A percentile compares a stretch with the other conserved stretches of the same genome.
These are phyloP conservation scores for Antechinus flavipes DNA, from an alignment of 2,113 vertebrate species.

Conservation along the genomic window DNA sequence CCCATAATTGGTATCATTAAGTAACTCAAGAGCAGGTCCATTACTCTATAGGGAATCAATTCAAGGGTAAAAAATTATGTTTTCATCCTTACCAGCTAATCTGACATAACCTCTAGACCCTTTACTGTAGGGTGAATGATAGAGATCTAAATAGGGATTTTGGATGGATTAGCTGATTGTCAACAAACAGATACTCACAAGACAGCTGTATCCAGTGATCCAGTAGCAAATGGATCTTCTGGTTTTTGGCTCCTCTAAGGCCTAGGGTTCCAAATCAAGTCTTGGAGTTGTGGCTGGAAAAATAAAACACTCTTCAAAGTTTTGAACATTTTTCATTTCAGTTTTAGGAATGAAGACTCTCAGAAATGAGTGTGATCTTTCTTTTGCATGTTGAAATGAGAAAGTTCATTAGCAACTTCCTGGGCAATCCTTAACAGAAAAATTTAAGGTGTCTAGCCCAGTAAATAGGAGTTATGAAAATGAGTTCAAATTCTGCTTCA, in stretches of 20 bases:
- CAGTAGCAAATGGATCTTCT: rapidly evolving
- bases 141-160: neutral
- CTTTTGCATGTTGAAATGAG: neutral
- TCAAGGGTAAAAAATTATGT: rapidly evolving
- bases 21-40: neutral
- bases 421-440: neutral
- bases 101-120: neutral
- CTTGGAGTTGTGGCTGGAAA: neutral
- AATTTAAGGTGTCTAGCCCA: neutral
- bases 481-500: neutral
- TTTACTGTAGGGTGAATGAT: rapidly evolving
- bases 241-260: rapidly evolving
- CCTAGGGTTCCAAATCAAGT: neutral
- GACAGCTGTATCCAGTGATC: neutral
- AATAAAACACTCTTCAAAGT: neutral
- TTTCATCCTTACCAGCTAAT: neutral
- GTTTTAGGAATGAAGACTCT: neutral
- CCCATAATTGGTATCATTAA: neutral
- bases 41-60: neutral
- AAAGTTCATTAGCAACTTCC: neutral
- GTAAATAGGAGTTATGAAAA: neutral
- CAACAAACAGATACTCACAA: rapidly evolving
- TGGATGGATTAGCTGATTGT: neutral
- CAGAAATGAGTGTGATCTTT: neutral
- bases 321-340: slow-evolving; percentile 21